These are phyloP conservation scores for Octomys mimax DNA, from an alignment of 2,797 vertebrate species.

Conservation along the genomic window DNA sequence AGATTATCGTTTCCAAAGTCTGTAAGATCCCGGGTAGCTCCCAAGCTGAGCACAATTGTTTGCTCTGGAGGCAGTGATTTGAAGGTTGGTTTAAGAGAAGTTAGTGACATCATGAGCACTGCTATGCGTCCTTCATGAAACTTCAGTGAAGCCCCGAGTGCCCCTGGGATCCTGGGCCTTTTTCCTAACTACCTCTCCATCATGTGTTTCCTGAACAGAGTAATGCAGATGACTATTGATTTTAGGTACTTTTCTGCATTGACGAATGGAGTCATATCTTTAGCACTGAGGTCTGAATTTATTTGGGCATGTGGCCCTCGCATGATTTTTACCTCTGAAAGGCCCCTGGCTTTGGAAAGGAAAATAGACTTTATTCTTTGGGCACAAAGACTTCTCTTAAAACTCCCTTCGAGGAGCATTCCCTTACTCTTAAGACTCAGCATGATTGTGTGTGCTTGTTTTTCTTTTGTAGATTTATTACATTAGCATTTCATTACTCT, in stretches of 20 bases:
- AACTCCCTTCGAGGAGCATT: background rate
- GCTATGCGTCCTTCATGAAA: background rate
- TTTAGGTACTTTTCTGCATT: too few species aligned
- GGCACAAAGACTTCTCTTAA: background rate
- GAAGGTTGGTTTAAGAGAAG: background rate
- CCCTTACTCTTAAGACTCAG: background rate
- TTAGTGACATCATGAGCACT: too few species aligned
- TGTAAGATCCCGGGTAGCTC: background rate
- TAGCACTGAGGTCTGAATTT: background rate
- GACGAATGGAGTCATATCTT: background rate
- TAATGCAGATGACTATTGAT: too few species aligned
- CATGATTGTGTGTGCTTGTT: background rate
- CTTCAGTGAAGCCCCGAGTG: background rate
- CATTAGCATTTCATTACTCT: conserved; percentile 79
- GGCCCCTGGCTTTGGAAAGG: background rate
- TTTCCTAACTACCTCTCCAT: background rate
- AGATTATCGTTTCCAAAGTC: background rate
- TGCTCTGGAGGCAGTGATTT: background rate
- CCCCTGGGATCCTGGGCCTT: background rate
- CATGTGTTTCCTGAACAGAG: too few species aligned
- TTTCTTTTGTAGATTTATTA: conserved; percentile 70
- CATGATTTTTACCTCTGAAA: background rate
- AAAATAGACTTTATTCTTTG: background rate
- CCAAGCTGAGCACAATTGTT: background rate
- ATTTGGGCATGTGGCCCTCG: background rate